Base-by-base conservation (phyloP, 2,113 vertebrate genomes). In the Rutilus rutilus region DNA sequence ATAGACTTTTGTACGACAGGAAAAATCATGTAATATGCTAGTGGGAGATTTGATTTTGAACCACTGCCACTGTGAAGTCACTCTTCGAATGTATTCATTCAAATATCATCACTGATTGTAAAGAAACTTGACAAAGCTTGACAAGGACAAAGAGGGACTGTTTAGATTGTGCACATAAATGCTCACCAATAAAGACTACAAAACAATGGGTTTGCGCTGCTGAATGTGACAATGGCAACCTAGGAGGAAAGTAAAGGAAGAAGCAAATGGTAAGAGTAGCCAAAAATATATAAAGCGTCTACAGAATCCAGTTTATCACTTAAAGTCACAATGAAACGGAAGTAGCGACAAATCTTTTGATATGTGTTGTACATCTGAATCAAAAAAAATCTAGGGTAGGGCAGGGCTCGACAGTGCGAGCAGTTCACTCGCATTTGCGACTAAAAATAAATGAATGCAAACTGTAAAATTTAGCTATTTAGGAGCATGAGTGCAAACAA, bases 21-120 rank as follows among this genome's bases (percentile, higher is more conserved):
- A 84, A 27, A 81, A 81, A 57, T 42, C 8, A 42, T n/a, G 14
- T 74, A n/a, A 54, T 79, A 52, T n/a, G 12, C 71, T 69, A 39
- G 9, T 23, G 42, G 42, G 17, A 71, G n/a, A 36, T 85, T 62
- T 71, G 67, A 89, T 77, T 77, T 74, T 39, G 25, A 79, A 82
- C 39, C 69, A 73, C 39, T 17, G 81, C 42, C 75, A 84, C 33
- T 33, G 33, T 33, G 64, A 36, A 84, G 45, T 23, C 47, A 57
- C 81, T 84, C 65, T 81, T 84, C 59, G 69, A 75, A 59, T 17
- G 36, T 27, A 80, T 60, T 69, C 23, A 84, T 85, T 84, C 71
- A 82, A n/a, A 86, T 85, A 62, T 74, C 65, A 86, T 71, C 82
- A 6, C 81, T 52, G 45, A 79, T 36, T 23, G 75, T 83, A 79